Percentiles rank a stretch among this genome's conserved stretches.
These are phyloP conservation scores for Eucera pruinosa DNA, from an alignment of 2,888 invertebrate genomes.

Conservation along the genomic window DNA sequence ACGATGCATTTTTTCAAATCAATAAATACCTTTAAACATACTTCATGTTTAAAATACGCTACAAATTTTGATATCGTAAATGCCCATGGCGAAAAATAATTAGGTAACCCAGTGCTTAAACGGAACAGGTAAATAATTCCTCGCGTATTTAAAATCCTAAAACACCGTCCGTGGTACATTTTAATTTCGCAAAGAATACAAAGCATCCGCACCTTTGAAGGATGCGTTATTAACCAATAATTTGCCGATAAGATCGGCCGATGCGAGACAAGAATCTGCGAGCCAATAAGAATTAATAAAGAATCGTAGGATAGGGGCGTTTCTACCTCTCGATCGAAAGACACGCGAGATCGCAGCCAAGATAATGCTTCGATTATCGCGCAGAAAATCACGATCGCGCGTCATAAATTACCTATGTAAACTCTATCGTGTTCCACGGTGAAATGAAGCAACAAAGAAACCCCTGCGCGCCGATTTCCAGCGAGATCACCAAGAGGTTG, in stretches of 20 bases:
- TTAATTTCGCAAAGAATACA: neutral
- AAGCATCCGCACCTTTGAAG: neutral
- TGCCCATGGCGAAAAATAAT: no score
- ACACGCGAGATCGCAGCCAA: slow-evolving; percentile 9
- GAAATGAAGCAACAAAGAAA: slow-evolving; percentile 14
- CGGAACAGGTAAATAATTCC: no score
- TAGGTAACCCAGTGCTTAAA: no score
- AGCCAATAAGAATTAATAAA: slow-evolving; percentile 9
- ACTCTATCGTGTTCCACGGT: slow-evolving; percentile 20
- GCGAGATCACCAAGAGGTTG: slow-evolving; percentile 7
- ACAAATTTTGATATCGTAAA: no score
- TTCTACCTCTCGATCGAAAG: slow-evolving; percentile 19
- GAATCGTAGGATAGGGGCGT: slow-evolving; percentile 16
- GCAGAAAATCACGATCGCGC: slow-evolving; percentile 32
- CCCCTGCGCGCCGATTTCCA: slow-evolving; percentile 29
- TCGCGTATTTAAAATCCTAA: neutral
- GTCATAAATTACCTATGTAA: slow-evolving; percentile 42
- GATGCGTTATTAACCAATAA: slow-evolving; percentile 2
- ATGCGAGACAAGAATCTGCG: neutral
- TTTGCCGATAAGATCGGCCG: slow-evolving; percentile 12
- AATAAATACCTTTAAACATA: no score
- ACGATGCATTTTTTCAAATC: no score
- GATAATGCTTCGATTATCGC: slow-evolving; percentile 37
- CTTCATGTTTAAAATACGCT: no score
- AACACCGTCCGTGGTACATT: neutral